Percentiles rank a stretch among this genome's conserved stretches.
phyloP scores from a whole-genome alignment of 2,888 invertebrate genomes.

The Heliconius aoede region DNA sequence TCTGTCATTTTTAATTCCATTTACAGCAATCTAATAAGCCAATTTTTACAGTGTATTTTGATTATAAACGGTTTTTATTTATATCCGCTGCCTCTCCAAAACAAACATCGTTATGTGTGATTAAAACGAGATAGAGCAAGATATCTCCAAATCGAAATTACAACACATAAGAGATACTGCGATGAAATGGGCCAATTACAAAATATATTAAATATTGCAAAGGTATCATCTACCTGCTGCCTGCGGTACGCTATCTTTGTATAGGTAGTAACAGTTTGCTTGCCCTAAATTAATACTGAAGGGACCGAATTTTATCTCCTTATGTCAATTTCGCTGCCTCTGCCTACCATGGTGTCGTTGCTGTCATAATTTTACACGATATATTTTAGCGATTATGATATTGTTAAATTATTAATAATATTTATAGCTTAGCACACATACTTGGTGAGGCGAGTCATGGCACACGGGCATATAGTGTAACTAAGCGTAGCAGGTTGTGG shows the following conservation, averaged over 20 bases:
- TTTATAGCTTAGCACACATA: slow-evolving; percentile 12
- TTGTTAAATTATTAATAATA: slow-evolving; percentile 32
- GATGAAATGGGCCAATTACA: slow-evolving; percentile 75
- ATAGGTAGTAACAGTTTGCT: slow-evolving; percentile 72
- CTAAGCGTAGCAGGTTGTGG: too few species aligned
- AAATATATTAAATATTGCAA: slow-evolving; percentile 80
- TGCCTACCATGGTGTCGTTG: slow-evolving; percentile 33
- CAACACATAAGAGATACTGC: slow-evolving; percentile 55
- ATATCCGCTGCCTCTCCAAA: slow-evolving; percentile 7
- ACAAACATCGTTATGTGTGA: slow-evolving; percentile 24
- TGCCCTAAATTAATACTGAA: slow-evolving; percentile 69
- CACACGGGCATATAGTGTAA: too few species aligned
- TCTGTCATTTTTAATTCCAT: not conserved
- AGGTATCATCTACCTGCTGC: slow-evolving; percentile 50
- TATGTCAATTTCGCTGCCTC: slow-evolving; percentile 64
- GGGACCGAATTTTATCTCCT: slow-evolving; percentile 67
- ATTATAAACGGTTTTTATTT: not conserved
- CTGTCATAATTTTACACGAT: slow-evolving; percentile 36
- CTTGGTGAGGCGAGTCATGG: too few species aligned
- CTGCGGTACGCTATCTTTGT: slow-evolving; percentile 56
- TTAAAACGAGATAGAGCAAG: slow-evolving; percentile 46
- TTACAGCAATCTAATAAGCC: not conserved
- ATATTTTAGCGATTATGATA: slow-evolving; percentile 49
- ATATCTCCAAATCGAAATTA: slow-evolving; percentile 59
- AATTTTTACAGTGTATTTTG: too few species aligned